phyloP scores from a whole-genome alignment of 2,797 vertebrate species.

The Loris lydekkerianus region DNA sequence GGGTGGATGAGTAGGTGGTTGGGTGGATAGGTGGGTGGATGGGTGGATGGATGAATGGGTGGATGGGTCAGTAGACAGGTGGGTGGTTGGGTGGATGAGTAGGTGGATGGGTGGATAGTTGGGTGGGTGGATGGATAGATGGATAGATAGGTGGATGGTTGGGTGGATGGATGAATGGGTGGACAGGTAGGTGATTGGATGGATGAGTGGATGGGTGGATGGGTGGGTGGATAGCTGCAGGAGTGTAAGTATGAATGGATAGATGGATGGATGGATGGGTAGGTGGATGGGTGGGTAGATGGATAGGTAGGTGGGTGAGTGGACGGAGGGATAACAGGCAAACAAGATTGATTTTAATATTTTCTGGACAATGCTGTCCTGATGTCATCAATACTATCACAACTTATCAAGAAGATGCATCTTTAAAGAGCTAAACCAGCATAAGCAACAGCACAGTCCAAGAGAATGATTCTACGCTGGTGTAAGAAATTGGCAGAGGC shows the following conservation, averaged over 20 bases:
- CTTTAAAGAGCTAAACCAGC: not conserved
- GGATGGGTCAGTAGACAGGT: too few relatives aligned
- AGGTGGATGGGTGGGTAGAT: not conserved
- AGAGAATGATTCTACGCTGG: not conserved
- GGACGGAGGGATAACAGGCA: not conserved
- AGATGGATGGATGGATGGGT: too few relatives aligned
- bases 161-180: too few relatives aligned
- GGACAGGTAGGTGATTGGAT: too few relatives aligned
- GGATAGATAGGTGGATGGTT: too few relatives aligned
- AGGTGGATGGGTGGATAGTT: not conserved
- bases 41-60: too few relatives aligned
- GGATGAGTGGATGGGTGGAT: too few relatives aligned
- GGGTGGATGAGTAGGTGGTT: accelerated
- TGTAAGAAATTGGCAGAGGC: not conserved
- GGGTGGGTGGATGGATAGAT: too few relatives aligned
- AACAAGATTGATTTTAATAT: not conserved
- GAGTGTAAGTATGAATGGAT: too few relatives aligned
- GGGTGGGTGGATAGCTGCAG: too few relatives aligned
- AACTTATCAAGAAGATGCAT: not conserved
- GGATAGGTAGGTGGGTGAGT: too few relatives aligned
- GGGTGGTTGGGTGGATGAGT: accelerated
- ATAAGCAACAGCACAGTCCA: not conserved
- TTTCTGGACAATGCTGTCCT: not conserved
- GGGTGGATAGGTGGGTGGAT: too few relatives aligned
- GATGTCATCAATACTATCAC: not conserved